Base-by-base conservation (phyloP, 2,113 vertebrate genomes). In the Anarrhichthys ocellatus region DNA sequence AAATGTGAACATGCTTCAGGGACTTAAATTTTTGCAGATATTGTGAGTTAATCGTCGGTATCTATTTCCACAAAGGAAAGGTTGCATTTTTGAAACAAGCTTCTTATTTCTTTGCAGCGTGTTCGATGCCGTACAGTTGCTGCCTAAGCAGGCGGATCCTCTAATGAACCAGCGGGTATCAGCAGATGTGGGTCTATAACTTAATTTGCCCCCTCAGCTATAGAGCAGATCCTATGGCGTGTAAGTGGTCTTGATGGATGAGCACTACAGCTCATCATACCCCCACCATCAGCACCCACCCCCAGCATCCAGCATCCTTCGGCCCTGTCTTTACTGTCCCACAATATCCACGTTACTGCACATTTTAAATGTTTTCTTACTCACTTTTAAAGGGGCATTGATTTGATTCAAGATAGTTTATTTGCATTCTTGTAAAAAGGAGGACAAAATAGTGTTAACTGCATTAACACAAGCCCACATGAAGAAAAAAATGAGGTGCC, bases 231-330 rank as follows among this genome's bases (percentile, higher is more conserved):
- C 93, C 93, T 95, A 94, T 94, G 93, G 94, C 91, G 84, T 88
- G 86, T 95, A 95, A 95, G 94, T 95, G 94, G 92, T 91, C 90
- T 88, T 95, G 95, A 96, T 96, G 92, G 95, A 95, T 96, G 94
- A 94, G 92, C 83, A 72, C 79, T 76, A 75, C 76, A 77, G 91
- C 89, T 93, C 90, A 92, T 93, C 89, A 92, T 92, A 79, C 71
- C 90, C 84, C 87, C 80, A 78, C 54, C 82, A 81, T 84, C 87
- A 87, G 75, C 87, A 66, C 85, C 82, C 80, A 61, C 78, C 77
- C 81, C 82, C 76, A 74, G 74, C 85, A 83, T 77, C 79, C 85
- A 81, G 83, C 84, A 81, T 70, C 82, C 84, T 73, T 73, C 83
- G 74, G 61, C 75, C 50, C 67, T 29, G 50, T 72, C 78, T 84